Conservation (phyloP, 2,797 vertebrate genomes). For the Notamacropus eugenii region DNA sequence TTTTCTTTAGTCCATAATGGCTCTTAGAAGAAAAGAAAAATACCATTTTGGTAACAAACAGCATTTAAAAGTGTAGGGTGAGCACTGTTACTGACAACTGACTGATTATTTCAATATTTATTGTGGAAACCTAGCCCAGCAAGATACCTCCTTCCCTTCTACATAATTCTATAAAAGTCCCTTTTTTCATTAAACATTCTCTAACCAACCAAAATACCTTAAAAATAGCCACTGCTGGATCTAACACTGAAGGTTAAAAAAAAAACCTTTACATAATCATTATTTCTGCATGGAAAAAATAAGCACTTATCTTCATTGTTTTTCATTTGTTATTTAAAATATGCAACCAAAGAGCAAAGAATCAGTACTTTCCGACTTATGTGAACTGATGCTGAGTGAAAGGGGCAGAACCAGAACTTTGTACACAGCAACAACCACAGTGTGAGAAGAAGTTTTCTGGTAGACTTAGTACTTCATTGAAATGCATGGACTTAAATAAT, state of each 20-base stretch:
- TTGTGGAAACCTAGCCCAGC: conserved; percentile 52
- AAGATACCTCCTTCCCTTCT: conserved; percentile 48
- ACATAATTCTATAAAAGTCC: conserved; percentile 35
- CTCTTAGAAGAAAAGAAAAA: conserved; percentile 67
- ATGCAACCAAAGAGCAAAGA: conserved; percentile 44
- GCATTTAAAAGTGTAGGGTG: conserved; percentile 55
- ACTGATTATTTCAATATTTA: conserved; percentile 67
- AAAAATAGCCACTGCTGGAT: conserved; percentile 1
- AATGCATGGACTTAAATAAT: no score
- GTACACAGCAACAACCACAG: no score
- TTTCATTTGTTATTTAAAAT: conserved; percentile 39
- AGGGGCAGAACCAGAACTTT: no score
- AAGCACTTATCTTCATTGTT: not conserved
- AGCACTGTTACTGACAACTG: conserved; percentile 55
- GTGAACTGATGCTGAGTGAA: no score
- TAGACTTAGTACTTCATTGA: no score
- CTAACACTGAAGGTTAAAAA: not conserved
- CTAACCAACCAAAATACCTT: conserved; percentile 28
- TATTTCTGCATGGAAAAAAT: conserved; percentile 44
- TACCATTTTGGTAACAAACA: conserved; percentile 68
- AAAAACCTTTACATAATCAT: not conserved
- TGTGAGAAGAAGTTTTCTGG: no score
- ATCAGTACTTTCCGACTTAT: conserved; percentile 31
- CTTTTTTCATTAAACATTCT: conserved; percentile 36
- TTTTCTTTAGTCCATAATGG: conserved; percentile 48